These are phyloP conservation scores for Nymphalis urticae DNA, from an alignment of 2,888 invertebrate genomes.

Conservation along the genomic window DNA sequence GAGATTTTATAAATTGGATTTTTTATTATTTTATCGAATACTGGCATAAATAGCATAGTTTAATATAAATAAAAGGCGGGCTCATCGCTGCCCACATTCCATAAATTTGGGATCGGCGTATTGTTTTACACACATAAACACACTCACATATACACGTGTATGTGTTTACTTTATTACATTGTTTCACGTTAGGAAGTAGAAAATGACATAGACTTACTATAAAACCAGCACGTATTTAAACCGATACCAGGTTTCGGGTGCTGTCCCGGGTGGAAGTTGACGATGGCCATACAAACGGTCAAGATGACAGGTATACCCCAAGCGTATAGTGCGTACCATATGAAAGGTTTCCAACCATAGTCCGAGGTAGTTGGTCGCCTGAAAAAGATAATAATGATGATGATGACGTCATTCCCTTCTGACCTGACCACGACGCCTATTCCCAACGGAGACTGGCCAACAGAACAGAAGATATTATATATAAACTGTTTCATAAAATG, in stretches of 20 bases:
- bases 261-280: conserved; percentile 77
- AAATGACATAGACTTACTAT: conserved; percentile 62
- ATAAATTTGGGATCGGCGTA: no score
- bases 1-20: no score
- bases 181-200: background rate
- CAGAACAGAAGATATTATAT: no score
- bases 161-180: background rate
- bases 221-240: conserved; percentile 84
- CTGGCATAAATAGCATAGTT: no score
- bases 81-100: no score
- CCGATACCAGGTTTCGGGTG: conserved; percentile 83
- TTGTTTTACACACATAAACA: no score
- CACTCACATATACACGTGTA: no score
- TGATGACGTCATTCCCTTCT: no score
- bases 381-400: conserved; percentile 27
- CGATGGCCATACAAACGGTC: conserved; percentile 72
- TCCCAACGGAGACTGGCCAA: no score
- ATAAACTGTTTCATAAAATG: background rate
- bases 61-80: no score
- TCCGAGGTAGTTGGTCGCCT: conserved; percentile 58
- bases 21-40: no score
- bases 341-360: conserved; percentile 82
- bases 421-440: no score
- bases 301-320: conserved; percentile 81
- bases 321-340: conserved; percentile 80